These are phyloP conservation scores for Montipora capricornis DNA, from an alignment of 64 coral and sea anemone genomes.

Conservation along the genomic window DNA sequence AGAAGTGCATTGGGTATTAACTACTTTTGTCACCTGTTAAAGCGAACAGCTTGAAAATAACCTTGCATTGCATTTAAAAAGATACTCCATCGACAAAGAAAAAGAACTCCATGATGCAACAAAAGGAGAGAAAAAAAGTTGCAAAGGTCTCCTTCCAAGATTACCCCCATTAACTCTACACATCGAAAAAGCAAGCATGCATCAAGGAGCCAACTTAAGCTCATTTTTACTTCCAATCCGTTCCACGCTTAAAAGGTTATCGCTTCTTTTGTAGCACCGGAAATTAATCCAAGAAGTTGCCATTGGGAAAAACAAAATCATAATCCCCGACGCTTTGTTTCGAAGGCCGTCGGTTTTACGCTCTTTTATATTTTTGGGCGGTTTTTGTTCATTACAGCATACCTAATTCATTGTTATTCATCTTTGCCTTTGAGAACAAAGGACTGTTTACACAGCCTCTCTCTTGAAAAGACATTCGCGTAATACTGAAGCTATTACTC, in stretches of 20 bases:
- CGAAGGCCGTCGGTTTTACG: constrained; percentile 8
- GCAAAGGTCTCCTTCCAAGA: neutral
- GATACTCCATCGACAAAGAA: neutral
- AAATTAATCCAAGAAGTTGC: neutral
- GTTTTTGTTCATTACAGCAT: constrained; percentile 1
- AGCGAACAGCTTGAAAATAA: neutral
- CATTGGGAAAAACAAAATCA: neutral
- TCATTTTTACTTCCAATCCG: neutral
- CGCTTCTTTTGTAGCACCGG: neutral
- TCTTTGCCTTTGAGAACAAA: constrained; percentile 22
- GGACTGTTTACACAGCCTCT: constrained; percentile 45
- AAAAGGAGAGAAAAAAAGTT: neutral
- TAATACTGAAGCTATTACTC: constrained; percentile 23
- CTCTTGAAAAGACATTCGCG: constrained; percentile 9
- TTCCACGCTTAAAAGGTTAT: neutral
- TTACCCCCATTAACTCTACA: neutral
- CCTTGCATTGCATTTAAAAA: constrained; percentile 5
- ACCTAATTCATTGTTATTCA: constrained; percentile 29
- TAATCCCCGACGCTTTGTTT: constrained; percentile 35
- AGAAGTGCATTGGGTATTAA: constrained; percentile 25
- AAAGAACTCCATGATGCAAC: neutral
- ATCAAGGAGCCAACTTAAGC: neutral
- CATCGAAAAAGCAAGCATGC: neutral
- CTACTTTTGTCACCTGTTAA: constrained; percentile 19
- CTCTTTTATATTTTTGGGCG: neutral